Conservation (phyloP, 1,140 invertebrate species). For the Arctopsyche grandis region DNA sequence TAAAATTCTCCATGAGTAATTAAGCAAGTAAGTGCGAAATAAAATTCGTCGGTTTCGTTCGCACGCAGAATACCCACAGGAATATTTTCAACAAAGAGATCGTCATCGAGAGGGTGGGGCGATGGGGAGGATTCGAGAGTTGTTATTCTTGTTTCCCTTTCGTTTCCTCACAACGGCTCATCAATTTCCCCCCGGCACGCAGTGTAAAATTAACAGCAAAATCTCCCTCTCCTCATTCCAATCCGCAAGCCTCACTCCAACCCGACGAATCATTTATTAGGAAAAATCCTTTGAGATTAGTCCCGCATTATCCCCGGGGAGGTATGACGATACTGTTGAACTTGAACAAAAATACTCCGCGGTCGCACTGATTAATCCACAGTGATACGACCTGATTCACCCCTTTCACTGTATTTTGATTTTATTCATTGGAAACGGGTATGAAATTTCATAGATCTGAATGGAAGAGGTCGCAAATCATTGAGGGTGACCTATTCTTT, state of each 20-base stretch:
- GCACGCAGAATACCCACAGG: background rate
- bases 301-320: background rate
- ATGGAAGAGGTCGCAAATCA: background rate
- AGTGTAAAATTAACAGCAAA: conserved; percentile 6
- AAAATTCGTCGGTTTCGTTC: background rate
- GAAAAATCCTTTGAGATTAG: background rate
- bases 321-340: too few species aligned
- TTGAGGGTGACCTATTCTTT: background rate
- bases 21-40: background rate
- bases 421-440: background rate
- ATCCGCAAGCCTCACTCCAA: too few species aligned
- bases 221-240: background rate
- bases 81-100: conserved; percentile 1
- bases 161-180: conserved; percentile 11
- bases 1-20: conserved; percentile 7
- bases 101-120: background rate
- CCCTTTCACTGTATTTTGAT: background rate
- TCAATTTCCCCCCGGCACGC: background rate
- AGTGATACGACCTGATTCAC: background rate
- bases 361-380: background rate
- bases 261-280: background rate
- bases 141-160: conserved; percentile 27
- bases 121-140: background rate
- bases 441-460: background rate
- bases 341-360: background rate